Base-by-base conservation (phyloP, 2,888 invertebrate species). In the Tridacna crocea region DNA sequence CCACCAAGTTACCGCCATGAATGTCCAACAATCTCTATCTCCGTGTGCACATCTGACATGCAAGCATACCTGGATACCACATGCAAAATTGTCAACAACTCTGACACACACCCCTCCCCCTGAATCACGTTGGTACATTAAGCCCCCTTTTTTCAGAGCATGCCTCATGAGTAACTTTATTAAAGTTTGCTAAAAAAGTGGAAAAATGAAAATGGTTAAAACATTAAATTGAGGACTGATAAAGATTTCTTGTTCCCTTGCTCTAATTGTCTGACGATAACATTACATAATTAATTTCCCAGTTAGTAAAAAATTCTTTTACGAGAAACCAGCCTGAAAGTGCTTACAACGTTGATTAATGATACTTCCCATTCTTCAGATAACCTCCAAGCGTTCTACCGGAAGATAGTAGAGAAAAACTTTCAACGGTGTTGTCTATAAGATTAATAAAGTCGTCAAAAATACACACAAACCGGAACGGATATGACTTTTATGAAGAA, bases 361-460 rank as follows among this genome's bases (percentile, higher is more conserved):
- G 70, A 70, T 70, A 51, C 70, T 70, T 70, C 48, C 70, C 70
- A 51, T 26, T 70, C 66, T 70, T 24, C 13, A 36, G 66, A 66
- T 46, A 46, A 66, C 46, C 26, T 66, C 66, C 66, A 66, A 66
- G 46, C 46, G 66, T 66, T 66, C 66, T 19, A 51, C 51, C 15
- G 51, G 51, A 26, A 22, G 70, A 24, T 70, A 51, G 24, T 48
- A 51, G 48, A 48, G 8, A 70, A 22, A 70, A 70, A 48, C 51
- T 51, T 70, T 70, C 70, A 48, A 22, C 70, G 70, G 70, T 70
- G 70, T 70, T 70, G 47, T 47, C 70, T 70, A 70, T 70, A 24
- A 70, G 70, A 70, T 70, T 70, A 70, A 70, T 70, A 70, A 70
- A 70, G 70, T 70, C 70, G 70, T 70, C 70, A 70, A 70, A 70